These are phyloP conservation scores for Lacerta bilineata DNA, from an alignment of 2,797 vertebrate species.

Conservation along the genomic window DNA sequence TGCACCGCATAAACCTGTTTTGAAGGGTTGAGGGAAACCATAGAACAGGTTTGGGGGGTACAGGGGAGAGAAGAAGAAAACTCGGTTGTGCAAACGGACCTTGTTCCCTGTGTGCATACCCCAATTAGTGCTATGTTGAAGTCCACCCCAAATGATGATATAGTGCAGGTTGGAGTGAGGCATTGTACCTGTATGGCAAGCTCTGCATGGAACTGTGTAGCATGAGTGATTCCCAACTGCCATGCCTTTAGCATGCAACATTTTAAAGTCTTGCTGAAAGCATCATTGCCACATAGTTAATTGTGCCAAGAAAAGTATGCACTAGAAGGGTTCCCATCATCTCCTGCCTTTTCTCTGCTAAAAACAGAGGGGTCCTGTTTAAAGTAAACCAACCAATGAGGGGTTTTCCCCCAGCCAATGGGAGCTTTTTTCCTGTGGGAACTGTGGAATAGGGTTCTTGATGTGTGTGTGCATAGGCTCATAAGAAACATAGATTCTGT, in stretches of 20 bases:
- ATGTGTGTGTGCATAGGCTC: not conserved
- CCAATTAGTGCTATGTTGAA: too few relatives aligned
- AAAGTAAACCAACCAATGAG: not conserved
- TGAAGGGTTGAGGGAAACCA: too few relatives aligned
- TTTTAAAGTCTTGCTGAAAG: not conserved
- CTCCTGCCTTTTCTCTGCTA: not conserved
- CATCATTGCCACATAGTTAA: too few relatives aligned
- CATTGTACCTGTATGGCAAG: not conserved
- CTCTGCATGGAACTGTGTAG: not conserved
- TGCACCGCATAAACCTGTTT: too few relatives aligned
- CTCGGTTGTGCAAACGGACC: too few relatives aligned
- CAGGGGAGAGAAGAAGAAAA: too few relatives aligned
- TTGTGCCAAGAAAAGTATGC: not conserved
- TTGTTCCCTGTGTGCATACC: too few relatives aligned
- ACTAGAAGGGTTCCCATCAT: not conserved
- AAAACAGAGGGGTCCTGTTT: not conserved
- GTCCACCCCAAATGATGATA: not conserved
- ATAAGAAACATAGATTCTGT: conserved; percentile 15
- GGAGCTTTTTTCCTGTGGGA: not conserved
- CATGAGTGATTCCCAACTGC: not conserved
- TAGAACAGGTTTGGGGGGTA: too few relatives aligned
- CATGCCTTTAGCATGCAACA: not conserved
- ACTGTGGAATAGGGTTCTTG: not conserved
- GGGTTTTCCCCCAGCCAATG: not conserved
- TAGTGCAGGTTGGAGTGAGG: not conserved